These are phyloP conservation scores for Ceuthmochares aereus DNA, from an alignment of 2,113 vertebrate species.

Conservation along the genomic window DNA sequence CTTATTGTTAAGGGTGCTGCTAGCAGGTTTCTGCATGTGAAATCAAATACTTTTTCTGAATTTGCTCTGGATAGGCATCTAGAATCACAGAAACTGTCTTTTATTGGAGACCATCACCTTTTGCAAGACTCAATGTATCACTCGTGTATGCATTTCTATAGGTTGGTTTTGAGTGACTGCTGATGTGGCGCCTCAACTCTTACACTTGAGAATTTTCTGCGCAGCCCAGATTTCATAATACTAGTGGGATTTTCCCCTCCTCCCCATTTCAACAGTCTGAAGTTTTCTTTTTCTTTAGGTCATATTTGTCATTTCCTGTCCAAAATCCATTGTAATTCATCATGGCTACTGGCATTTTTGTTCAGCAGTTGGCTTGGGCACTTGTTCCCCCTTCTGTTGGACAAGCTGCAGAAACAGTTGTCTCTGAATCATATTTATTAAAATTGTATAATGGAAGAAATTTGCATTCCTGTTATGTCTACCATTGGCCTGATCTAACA, in stretches of 20 bases:
- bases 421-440: constrained; percentile 35
- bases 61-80: background rate
- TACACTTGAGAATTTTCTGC: background rate
- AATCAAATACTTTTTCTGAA: background rate
- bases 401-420: background rate
- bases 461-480: constrained; percentile 36
- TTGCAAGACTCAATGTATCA: background rate
- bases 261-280: background rate
- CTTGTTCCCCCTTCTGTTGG: background rate
- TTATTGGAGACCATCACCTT: background rate
- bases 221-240: background rate
- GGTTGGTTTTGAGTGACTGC: background rate
- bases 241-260: background rate
- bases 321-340: constrained; percentile 7
- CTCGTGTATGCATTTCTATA: background rate
- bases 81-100: background rate
- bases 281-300: background rate
- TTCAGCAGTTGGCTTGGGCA: background rate
- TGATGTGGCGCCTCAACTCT: background rate
- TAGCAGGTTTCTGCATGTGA: background rate
- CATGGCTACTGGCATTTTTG: background rate
- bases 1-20: background rate
- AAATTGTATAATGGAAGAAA: constrained; percentile 35
- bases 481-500: background rate
- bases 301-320: background rate